phyloP scores from a whole-genome alignment of 2,888 invertebrate genomes.

The Linyphia triangularis region DNA sequence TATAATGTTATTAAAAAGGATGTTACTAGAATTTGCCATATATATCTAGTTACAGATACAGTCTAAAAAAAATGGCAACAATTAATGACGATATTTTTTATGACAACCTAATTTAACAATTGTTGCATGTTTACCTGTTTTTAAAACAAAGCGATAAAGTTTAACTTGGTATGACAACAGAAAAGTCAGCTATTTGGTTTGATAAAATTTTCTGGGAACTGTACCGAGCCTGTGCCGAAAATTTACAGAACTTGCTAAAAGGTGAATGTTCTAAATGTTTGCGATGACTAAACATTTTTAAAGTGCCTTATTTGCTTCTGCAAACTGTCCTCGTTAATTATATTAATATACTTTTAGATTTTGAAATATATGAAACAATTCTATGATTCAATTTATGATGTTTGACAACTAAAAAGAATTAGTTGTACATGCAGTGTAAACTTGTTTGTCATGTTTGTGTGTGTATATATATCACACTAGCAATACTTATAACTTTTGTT shows the following conservation, averaged over 20 bases:
- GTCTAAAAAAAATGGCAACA: no score
- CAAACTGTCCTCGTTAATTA: conserved; percentile 7
- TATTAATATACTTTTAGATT: conserved; percentile 15
- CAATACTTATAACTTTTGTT: conserved; percentile 50
- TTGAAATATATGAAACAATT: background rate
- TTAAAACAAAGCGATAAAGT: no score
- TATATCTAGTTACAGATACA: no score
- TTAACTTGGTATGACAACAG: no score
- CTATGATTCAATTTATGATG: conserved; percentile 1
- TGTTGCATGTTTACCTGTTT: no score
- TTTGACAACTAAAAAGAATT: conserved; percentile 6
- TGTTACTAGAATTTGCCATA: no score
- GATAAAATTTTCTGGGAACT: no score
- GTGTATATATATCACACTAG: conserved; percentile 38
- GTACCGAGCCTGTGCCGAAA: no score
- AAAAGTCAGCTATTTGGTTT: no score
- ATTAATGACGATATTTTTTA: no score
- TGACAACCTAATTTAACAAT: no score
- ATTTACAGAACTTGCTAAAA: background rate
- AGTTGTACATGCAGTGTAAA: conserved; percentile 25
- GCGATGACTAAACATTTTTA: background rate
- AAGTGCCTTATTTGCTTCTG: conserved; percentile 32
- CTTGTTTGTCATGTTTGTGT: conserved; percentile 17
- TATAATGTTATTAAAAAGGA: no score
- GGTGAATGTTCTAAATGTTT: background rate